phyloP scores from a whole-genome alignment of 2,113 vertebrate genomes.

The Boleophthalmus pectinirostris region DNA sequence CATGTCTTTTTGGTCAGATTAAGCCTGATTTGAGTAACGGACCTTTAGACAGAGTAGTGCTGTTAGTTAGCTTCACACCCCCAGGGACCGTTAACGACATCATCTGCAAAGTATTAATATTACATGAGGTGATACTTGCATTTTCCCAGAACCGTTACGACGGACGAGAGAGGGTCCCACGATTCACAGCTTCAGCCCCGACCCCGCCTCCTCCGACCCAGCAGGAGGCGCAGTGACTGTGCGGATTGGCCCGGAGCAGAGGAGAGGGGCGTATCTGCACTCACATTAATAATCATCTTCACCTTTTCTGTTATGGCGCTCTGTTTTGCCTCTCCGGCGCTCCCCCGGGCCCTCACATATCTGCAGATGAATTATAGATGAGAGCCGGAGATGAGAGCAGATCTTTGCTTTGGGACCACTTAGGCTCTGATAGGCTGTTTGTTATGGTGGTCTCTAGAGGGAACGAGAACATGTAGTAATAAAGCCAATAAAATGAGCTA shows the following conservation, averaged over 20 bases:
- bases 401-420: constrained; percentile 60
- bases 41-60: too few species aligned
- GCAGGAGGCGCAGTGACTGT: constrained; percentile 61
- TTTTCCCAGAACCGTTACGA: constrained; percentile 10
- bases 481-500: not conserved
- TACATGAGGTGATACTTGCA: not conserved
- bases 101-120: too few species aligned
- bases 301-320: constrained; percentile 68
- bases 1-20: too few species aligned
- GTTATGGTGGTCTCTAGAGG: constrained; percentile 45
- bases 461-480: constrained; percentile 16
- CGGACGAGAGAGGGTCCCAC: constrained; percentile 49
- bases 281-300: constrained; percentile 70
- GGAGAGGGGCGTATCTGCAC: constrained; percentile 67
- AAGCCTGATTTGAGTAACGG: too few species aligned
- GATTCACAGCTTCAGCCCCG: constrained; percentile 49
- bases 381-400: constrained; percentile 73
- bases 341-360: constrained; percentile 72
- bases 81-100: too few species aligned
- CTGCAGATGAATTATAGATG: constrained; percentile 78
- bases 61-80: too few species aligned
- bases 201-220: constrained; percentile 48
- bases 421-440: constrained; percentile 45
- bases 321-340: constrained; percentile 69
- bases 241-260: constrained; percentile 56